Evolutionary conservation across 2,888 invertebrate genomes (phyloP).

Genomic region (Strigamia transsilvanica): DNA sequence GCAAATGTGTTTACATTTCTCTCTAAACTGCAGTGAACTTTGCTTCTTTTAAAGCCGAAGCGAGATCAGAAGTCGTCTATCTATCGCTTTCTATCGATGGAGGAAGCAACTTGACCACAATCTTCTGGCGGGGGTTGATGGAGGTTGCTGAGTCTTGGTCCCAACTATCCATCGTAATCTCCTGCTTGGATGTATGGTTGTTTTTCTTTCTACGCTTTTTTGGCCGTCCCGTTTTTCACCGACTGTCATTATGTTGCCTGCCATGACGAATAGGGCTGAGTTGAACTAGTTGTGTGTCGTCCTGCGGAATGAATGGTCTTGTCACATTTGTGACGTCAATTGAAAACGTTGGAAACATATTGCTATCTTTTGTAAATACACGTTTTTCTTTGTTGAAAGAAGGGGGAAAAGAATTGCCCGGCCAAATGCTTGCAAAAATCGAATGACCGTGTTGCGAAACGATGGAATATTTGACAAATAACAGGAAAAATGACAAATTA

Average conservation of each 20-base stretch:
- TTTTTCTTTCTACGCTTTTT: conserved; percentile 33
- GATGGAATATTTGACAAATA: not conserved
- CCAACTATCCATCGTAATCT: conserved; percentile 38
- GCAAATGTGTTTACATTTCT: conserved; percentile 36
- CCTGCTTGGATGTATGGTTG: conserved; percentile 31
- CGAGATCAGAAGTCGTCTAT: not conserved
- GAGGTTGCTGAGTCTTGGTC: conserved; percentile 21
- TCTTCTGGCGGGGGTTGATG: conserved; percentile 22
- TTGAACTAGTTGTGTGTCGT: conserved; percentile 23
- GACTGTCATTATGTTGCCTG: conserved; percentile 41
- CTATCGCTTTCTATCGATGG: not conserved
- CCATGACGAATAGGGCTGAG: conserved; percentile 36
- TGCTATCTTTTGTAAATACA: conserved; percentile 34
- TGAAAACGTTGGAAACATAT: conserved; percentile 45
- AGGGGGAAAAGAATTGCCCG: not conserved
- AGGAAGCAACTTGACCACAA: conserved; percentile 49
- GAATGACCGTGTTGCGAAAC: not conserved
- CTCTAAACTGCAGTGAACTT: not conserved
- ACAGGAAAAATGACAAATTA: too few species aligned
- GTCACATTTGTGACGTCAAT: conserved; percentile 30
- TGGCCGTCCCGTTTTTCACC: not conserved
- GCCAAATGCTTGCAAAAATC: not conserved
- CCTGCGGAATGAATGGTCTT: conserved; percentile 35
- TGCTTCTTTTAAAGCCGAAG: conserved; percentile 17
- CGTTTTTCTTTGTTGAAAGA: not conserved